Evolutionary conservation across 1,140 invertebrate species (phyloP), one percentile per base, ranked within the genome.

Genomic region (Drosophila lowei): DNA sequence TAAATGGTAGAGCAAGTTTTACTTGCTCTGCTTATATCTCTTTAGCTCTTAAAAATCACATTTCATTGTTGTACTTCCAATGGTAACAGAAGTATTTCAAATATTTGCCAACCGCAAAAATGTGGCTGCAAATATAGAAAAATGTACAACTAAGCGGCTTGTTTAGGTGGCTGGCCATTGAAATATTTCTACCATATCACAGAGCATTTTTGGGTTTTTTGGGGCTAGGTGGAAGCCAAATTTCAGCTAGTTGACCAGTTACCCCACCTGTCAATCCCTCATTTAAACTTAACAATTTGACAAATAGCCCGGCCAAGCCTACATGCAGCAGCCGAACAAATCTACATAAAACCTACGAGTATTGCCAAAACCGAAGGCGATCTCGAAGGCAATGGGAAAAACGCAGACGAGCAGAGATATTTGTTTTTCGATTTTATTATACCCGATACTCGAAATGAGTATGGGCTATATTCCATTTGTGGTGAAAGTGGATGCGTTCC

Each of bases 281-380:
- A 74, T 70, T 72, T 81, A 85, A 90, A 72, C 84, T 89, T 85
- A 84, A 90, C 88, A 85, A 83, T 72, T 90, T 90, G 83, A 90
- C 88, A 90, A 90, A 89, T 86, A 70, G 78, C 75, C 46, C 23
- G 53, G 42, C 50, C 48, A 50, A 46, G 34, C 60, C 57, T 30
- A 34, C 50, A 48, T 57, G 54, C 34, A 38, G 49, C 5, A n/a
- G 16, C 3, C 30, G 56, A 70, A 38, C 73, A 88, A 88, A 77
- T 78, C 76, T 77, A 85, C 85, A 89, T 89, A 89, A 89, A 90
- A 89, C 78, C 85, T 76, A 71, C 34, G 34, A 38, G 28, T 28
- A 7, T 67, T 72, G 72, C 56, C 18, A 30, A 65, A 48, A 38
- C 23, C 68, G 23, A 58, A 21, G 21, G 21, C 44, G 44, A 47